These are phyloP conservation scores for Masticophis lateralis DNA, from an alignment of 2,797 vertebrate species.

Conservation along the genomic window DNA sequence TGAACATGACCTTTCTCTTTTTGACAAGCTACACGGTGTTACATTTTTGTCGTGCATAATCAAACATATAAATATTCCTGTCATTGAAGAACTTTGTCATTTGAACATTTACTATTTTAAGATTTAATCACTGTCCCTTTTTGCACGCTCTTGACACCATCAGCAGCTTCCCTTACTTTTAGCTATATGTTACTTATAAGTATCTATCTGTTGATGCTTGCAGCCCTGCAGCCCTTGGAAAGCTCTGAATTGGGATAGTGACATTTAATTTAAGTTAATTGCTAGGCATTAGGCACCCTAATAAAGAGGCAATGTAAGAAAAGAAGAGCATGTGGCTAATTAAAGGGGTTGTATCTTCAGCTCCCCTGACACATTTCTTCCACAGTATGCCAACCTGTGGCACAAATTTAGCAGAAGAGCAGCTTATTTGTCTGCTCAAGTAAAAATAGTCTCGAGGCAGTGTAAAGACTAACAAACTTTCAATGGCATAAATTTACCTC, in stretches of 20 bases:
- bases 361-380: neutral
- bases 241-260: neutral
- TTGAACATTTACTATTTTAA: neutral
- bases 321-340: conserved; percentile 2
- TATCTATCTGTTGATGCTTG: neutral
- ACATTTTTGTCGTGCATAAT: neutral
- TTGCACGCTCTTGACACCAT: neutral
- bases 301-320: neutral
- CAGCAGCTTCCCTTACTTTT: neutral
- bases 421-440: neutral
- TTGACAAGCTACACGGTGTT: neutral
- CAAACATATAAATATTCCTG: neutral
- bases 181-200: neutral
- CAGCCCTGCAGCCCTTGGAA: neutral
- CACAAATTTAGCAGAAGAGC: neutral
- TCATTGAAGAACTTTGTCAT: neutral
- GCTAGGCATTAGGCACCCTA: neutral
- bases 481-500: neutral
- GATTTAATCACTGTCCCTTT: neutral
- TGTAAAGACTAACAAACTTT: neutral
- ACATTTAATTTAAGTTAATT: conserved; percentile 19
- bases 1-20: neutral
- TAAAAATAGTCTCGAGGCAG: neutral
- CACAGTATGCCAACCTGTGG: neutral
- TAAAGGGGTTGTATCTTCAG: neutral